Evolutionary conservation across 2,113 vertebrate species (phyloP).

Genomic region (Mesoclemmys tuberculata): DNA sequence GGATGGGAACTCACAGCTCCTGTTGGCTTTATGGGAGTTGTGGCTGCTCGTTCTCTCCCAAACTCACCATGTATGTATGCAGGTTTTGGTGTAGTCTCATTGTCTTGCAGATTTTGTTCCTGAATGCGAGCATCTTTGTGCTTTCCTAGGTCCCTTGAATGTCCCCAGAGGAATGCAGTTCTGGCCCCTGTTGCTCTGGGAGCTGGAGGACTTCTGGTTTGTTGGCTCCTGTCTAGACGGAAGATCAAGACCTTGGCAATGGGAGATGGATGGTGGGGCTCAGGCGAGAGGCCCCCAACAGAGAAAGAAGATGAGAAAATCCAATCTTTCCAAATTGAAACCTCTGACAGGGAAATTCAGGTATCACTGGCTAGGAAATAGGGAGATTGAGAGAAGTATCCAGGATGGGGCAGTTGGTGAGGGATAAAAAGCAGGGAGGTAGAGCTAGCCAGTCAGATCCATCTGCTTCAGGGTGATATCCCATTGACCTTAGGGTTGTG

Average conservation of each 20-base stretch:
- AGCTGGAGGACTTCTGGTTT: slow-evolving; percentile 78
- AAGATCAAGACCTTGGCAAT: slow-evolving; percentile 79
- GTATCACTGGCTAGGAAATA: slow-evolving; percentile 46
- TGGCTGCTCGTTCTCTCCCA: not conserved
- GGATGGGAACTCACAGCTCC: accelerated
- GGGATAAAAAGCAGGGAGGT: not conserved
- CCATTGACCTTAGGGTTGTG: not conserved
- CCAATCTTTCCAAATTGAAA: slow-evolving; percentile 79
- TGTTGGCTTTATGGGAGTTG: not conserved
- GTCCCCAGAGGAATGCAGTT: slow-evolving; percentile 57
- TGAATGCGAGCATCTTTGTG: not conserved
- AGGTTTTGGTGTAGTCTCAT: not conserved
- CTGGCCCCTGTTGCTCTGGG: slow-evolving; percentile 77
- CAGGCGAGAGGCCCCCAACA: slow-evolving; percentile 64
- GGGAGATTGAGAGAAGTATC: not conserved
- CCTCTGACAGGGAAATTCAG: slow-evolving; percentile 82
- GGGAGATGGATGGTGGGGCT: slow-evolving; percentile 89
- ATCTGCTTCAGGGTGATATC: not conserved
- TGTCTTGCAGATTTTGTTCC: not conserved
- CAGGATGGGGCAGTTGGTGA: not conserved
- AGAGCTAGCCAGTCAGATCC: not conserved
- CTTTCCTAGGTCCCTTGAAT: slow-evolving; percentile 59
- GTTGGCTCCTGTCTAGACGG: slow-evolving; percentile 71
- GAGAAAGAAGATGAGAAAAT: slow-evolving; percentile 77
- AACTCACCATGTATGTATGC: not conserved